Evolutionary conservation across 2,113 vertebrate genomes (phyloP).

Genomic region (Bambusicola thoracicus): DNA sequence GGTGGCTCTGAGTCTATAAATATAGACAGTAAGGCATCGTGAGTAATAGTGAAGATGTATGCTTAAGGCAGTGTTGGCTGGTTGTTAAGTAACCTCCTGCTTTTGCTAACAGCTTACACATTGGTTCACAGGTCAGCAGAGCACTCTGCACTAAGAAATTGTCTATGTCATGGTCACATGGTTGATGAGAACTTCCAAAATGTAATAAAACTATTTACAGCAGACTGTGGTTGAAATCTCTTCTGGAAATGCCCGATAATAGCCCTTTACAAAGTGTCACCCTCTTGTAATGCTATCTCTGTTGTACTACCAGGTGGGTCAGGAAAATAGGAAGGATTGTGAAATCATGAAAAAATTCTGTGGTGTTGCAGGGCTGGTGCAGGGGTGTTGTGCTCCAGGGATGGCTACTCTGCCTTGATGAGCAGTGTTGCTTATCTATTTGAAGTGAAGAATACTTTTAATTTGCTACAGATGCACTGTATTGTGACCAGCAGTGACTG

Average conservation of each 20-base stretch:
- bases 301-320: not conserved
- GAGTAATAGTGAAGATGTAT: not conserved
- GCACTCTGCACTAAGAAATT: slow-evolving; percentile 23
- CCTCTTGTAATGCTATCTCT: not conserved
- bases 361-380: not conserved
- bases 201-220: slow-evolving; percentile 36
- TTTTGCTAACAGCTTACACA: slow-evolving; percentile 49
- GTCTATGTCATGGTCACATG: not conserved
- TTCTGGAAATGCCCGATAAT: not conserved
- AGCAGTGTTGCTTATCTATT: not conserved
- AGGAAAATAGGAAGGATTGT: not conserved
- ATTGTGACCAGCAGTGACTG: not conserved
- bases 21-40: not conserved
- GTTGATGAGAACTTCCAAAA: slow-evolving; percentile 38
- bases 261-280: not conserved
- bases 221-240: slow-evolving; percentile 39
- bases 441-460: not conserved
- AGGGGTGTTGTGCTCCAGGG: not conserved
- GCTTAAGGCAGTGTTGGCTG: not conserved
- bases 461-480: not conserved
- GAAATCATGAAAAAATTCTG: not conserved
- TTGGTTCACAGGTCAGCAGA: slow-evolving; percentile 18
- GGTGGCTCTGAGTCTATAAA: not conserved
- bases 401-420: not conserved
- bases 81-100: slow-evolving; percentile 14